phyloP scores from a whole-genome alignment of 2,797 vertebrate species.

The Halcyon chelicuti region DNA sequence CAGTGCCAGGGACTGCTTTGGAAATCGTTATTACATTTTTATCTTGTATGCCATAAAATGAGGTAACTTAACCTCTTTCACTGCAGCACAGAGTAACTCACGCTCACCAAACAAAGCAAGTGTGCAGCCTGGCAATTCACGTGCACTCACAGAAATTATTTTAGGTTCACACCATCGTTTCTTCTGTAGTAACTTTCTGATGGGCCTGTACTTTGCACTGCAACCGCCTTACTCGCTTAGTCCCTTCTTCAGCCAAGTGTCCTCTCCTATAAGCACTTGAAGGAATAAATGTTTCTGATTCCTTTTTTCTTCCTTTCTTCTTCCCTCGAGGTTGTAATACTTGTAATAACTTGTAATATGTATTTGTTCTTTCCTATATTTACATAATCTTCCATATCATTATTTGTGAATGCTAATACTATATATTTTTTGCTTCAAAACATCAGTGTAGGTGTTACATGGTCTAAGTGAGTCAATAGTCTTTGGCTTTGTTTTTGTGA shows the following conservation, averaged over 20 bases:
- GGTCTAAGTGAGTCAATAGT: not conserved
- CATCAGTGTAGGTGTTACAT: not conserved
- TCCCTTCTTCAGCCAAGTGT: not conserved
- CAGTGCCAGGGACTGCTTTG: not conserved
- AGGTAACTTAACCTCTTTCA: not conserved
- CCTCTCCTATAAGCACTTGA: not conserved
- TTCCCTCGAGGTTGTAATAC: not conserved
- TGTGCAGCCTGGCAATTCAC: not conserved
- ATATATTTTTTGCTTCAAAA: not conserved
- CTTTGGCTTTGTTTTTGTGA: not conserved
- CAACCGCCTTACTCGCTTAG: not conserved
- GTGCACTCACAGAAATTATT: not conserved
- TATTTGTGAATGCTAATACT: not conserved
- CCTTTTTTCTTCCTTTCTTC: not conserved
- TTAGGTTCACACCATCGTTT: not conserved
- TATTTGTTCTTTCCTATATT: not conserved
- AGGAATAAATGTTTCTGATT: not conserved
- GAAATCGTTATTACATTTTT: not conserved
- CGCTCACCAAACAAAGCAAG: not conserved
- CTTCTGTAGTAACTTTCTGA: not conserved
- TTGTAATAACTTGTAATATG: not conserved
- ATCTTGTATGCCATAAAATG: not conserved
- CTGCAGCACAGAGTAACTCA: not conserved
- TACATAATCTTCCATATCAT: not conserved
- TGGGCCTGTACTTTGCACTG: not conserved